Base-by-base conservation (phyloP, 2,888 invertebrate species). In the Agrilus cyanescens region DNA sequence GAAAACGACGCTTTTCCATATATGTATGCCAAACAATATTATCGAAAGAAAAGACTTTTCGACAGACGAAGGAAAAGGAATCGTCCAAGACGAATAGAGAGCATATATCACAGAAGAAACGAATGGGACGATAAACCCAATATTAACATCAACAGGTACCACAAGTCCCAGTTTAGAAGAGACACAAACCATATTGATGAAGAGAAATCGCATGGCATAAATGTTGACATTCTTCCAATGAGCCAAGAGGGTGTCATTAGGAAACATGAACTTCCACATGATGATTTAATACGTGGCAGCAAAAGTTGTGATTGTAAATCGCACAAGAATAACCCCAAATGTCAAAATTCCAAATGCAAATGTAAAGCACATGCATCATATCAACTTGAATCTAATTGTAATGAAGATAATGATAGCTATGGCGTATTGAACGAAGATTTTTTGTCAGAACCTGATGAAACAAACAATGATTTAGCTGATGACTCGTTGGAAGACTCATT, bases 1-100 rank as follows among this genome's bases (percentile, higher is more conserved):
- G 44, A 46, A 12, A 53, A 53, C 44, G 54, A 53, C 35, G 43
- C 49, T 12, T 51, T 52, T 34, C 53, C 54, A n/a, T 52, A 53
- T 37, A 46, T 46, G 32, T 49, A 48, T 38, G 50, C 46, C 30
- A 41, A n/a, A 10, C 31, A 13, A 13, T 16, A 18, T 13, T 4
- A 13, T 4, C 38, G 29, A 10, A 31, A 38, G 38, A 16, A 30
- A 38, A 32, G 12, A 10, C 30, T 38, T 8, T 30, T 7, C 25
- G 43, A 32, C 25, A 37, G 32, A 29, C 18, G 10, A 25, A 18
- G 25, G 31, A 31, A 37, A 6, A 29, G 38, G 15, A 34, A 12
- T 2, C n/a, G 29, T 14, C 14, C 38, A 20, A 15, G 32, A 13
- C 31, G 34, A 36, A 16, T 15, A 12, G 33, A n/a, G 37, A 36